Percentiles rank a stretch among this genome's conserved stretches.
Evolutionary conservation across 2,888 invertebrate species (phyloP).

Genomic region (Biston stratarius): DNA sequence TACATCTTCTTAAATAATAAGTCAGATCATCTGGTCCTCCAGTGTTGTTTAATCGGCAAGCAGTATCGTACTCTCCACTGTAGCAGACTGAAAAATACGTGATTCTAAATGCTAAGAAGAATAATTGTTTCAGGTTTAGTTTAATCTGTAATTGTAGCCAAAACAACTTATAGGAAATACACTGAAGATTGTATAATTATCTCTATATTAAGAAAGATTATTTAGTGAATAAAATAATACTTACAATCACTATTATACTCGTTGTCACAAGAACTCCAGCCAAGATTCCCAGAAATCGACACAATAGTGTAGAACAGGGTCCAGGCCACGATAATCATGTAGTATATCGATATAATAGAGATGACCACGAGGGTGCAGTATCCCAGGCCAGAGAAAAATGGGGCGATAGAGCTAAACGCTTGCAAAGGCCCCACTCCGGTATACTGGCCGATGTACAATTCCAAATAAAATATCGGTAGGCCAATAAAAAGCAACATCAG

Average conservation of each 20-base stretch:
- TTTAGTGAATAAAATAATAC: conserved; percentile 50
- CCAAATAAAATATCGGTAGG: conserved; percentile 92
- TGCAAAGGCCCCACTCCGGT: conserved; percentile 90
- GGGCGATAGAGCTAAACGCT: conserved; percentile 88
- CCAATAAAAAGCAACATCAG: conserved; percentile 92
- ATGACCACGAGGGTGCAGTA: conserved; percentile 90
- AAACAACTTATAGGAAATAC: too few relatives aligned
- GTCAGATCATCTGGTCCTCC: conserved; percentile 70
- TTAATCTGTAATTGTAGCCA: too few relatives aligned
- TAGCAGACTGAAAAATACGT: conserved; percentile 86
- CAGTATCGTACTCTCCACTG: conserved; percentile 87
- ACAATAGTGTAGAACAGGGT: conserved; percentile 91
- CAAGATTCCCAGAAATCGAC: conserved; percentile 88
- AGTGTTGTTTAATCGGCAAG: conserved; percentile 74
- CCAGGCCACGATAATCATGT: conserved; percentile 93
- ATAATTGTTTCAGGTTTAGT: too few relatives aligned
- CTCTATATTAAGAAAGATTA: too few relatives aligned
- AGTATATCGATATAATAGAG: conserved; percentile 90
- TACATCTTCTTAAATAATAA: conserved; percentile 84
- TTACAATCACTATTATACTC: conserved; percentile 87
- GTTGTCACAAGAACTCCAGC: conserved; percentile 90
- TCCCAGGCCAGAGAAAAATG: conserved; percentile 88
- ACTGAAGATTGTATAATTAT: too few relatives aligned
- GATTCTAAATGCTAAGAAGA: background rate
- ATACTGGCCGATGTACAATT: conserved; percentile 93